Base-by-base conservation (phyloP, 2,113 vertebrate species). In the Sceloporus undulatus region DNA sequence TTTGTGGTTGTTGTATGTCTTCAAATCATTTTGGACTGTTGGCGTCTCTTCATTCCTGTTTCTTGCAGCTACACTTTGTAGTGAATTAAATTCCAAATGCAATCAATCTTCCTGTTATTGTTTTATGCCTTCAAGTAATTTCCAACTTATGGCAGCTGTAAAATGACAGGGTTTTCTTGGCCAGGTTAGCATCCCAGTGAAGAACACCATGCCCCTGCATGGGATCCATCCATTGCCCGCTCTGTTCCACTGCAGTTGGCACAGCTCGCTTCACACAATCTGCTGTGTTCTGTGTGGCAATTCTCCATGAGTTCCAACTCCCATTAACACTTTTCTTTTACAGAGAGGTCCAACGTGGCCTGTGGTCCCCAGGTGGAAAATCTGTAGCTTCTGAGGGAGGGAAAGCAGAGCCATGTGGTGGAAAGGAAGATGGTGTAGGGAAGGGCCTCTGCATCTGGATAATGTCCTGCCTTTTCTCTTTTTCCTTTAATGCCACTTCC, bases 401-500 rank as follows among this genome's bases (percentile, higher is more conserved):
- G 38, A 42, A 19, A 19, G 2, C 76, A 42, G 9, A 38, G 52
- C 18, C 38, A 79, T 62, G 74, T 70, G 62, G 65, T 74, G 13
- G 65, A 65, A 52, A 81, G 19, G 11, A 68, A 85, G 48, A 74
- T 2, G 0, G 25, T 38, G 40, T 14, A 71, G 70, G 65, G 76
- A 87, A 1, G 5, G 73, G 66, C 3, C 1, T 0, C 0, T 79
- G 65, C 65, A 0, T 65, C 7, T 10, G 85, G 79, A 40, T 23
- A 9, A 77, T 13, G n/a, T 68, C 79, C 77, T 87, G 42, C 0
- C 59, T 4, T 2, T 7, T 52, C 59, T 68, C 21, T 68, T 66
- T 62, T n/a, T 66, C 56, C 34, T 79, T 87, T 85, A 81, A 82
- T 71, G 75, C 87, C 38, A 75, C 71, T 84, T 42, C 88, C 88